Evolutionary conservation across 2,888 invertebrate genomes (phyloP), one percentile per base, ranked within the genome.

Genomic region (Fragum fragum): DNA sequence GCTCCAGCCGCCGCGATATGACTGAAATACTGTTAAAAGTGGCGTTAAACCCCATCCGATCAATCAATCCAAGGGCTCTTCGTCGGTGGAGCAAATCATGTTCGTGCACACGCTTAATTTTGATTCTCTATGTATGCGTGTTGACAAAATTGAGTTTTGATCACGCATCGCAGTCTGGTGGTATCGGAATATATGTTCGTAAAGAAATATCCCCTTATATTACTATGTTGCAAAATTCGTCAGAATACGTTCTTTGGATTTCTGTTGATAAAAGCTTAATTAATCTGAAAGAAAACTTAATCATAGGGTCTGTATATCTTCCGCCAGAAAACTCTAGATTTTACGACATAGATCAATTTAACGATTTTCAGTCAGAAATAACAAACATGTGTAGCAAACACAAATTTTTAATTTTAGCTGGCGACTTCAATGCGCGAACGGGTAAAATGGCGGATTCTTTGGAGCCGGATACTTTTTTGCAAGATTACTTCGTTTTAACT

Each of bases 241-340:
- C 28, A 18, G 69, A 69, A 69, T 47, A 69, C 23, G 47, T 52
- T 16, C 29, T 47, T 42, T 69, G 69, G 69, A 47, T 69, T 52
- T 42, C 23, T 3, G 9, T 69, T 16, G 42, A 42, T 26, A 69
- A 69, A 47, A 11, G 21, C n/a, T 28, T 69, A 26, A 14, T 26
- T 3, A 68, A 42, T 11, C 18, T 42, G n/a, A 28, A n/a, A 9
- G 68, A 68, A 68, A 28, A 68, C 28, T 14, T 68, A 18, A 52
- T 69, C 6, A 3, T 69, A 69, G 69, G 69, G 5, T 16, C 69
- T 18, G n/a, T 69, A 16, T 69, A 69, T 52, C n/a, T 69, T 5
- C 69, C 69, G 1, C 69, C 69, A n/a, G 69, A 69, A 47, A 69
- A 21, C 7, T 69, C 69, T 1, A 21, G n/a, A 26, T 69, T 52